Percentiles rank a stretch among this genome's conserved stretches.
phyloP scores from a whole-genome alignment of 2,888 invertebrate species.

The Seira ritae region DNA sequence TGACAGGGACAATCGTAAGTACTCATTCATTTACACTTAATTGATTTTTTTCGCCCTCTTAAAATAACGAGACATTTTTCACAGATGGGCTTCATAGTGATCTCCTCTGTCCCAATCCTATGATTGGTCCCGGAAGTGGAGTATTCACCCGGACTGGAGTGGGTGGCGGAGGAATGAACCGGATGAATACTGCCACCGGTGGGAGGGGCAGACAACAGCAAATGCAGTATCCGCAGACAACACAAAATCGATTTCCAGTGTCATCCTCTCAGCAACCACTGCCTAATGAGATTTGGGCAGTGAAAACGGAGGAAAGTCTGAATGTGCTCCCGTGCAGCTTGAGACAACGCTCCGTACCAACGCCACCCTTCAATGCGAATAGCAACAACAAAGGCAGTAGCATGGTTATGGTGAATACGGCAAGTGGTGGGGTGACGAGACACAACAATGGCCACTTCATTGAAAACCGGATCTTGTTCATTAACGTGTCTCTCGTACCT shows the following conservation, averaged over 20 bases:
- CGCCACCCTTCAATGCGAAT: constrained; percentile 11
- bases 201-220: constrained; percentile 8
- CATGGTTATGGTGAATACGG: constrained; percentile 30
- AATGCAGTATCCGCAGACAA: constrained; percentile 23
- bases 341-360: constrained; percentile 30
- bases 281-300: constrained; percentile 59
- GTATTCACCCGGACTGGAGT: background rate
- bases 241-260: constrained; percentile 25
- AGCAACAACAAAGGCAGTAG: constrained; percentile 3
- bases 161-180: constrained; percentile 4
- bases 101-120: constrained; percentile 51
- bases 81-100: constrained; percentile 55
- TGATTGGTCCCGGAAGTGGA: constrained; percentile 12
- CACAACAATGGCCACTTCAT: constrained; percentile 44
- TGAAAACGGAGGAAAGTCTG: constrained; percentile 39
- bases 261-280: constrained; percentile 9
- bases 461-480: constrained; percentile 52
- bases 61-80: background rate
- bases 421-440: background rate
- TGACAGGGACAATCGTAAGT: constrained; percentile 57
- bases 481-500: constrained; percentile 52
- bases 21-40: background rate
- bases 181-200: background rate
- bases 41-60: background rate
- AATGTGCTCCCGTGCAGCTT: constrained; percentile 49